Evolutionary conservation across 2,888 invertebrate genomes (phyloP), one percentile per base, ranked within the genome.

Genomic region (Drosophila basisetae): DNA sequence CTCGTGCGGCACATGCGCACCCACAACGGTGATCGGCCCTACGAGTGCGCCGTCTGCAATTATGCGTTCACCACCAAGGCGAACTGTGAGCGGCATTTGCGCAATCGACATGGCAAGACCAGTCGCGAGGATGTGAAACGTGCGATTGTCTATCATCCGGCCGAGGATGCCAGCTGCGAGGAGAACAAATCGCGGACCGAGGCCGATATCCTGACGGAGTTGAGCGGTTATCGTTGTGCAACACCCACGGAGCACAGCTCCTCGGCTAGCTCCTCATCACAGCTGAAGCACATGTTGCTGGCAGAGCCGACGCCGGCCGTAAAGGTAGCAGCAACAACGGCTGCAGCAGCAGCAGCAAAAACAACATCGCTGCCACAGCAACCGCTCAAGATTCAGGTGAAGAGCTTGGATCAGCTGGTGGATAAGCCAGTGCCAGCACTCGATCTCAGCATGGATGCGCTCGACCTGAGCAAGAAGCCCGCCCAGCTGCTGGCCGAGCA

Each of bases 21-120:
- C 0, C 99, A 99, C 94, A 99, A 98, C 91, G 99, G 99, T 0
- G 98, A 99, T 89, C 95, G 98, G 16, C 99, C 99, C 0, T 99
- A 97, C 92, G 98, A 98, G 92, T 99, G 99, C 91, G 96, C 96
- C 0, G 95, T 98, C n/a, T 99, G 99, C 93, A 97, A 97, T 91
- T 98, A 98, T 91, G 98, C 98, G 4, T 99, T 99, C 93, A 99
- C 99, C 33, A 99, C 99, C 0, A 98, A 99, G 94, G 98, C 99
- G 2, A 99, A 99, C 92, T 99, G 99, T 92, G 99, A 99, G 94
- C 95, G 99, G 9, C 99, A 99, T 93, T 95, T 99, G 84, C 95
- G 98, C 78, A 99, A 99, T 92, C 95, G 98, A 31, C 99, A 99
- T 91, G 96, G 96, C 0, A 97, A 97, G 93, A 95, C 96, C 1